phyloP scores from a whole-genome alignment of 2,113 vertebrate species.

The Dromaius novaehollandiae region DNA sequence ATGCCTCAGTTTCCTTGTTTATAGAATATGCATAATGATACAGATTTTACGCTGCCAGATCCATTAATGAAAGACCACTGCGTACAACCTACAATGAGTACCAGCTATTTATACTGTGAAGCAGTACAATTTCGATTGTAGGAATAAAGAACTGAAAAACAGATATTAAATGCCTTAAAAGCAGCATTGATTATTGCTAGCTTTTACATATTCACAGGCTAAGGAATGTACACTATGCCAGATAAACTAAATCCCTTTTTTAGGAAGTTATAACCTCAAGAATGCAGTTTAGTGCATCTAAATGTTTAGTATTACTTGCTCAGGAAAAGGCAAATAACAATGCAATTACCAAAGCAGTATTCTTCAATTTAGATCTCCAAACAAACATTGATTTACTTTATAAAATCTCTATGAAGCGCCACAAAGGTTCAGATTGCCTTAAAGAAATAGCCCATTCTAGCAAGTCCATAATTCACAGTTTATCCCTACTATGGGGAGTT shows the following conservation, averaged over 20 bases:
- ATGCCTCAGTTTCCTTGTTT: neutral
- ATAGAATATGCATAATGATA: neutral
- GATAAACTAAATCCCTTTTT: neutral
- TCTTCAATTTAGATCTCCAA: conserved; percentile 33
- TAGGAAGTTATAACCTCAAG: neutral
- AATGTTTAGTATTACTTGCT: conserved; percentile 2
- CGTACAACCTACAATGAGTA: neutral
- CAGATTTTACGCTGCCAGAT: neutral
- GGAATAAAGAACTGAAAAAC: neutral
- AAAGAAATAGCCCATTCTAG: conserved; percentile 39
- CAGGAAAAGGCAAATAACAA: conserved; percentile 41
- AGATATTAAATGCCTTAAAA: neutral
- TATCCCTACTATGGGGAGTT: conserved; percentile 29
- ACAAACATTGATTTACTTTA: conserved; percentile 45
- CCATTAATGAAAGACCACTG: neutral
- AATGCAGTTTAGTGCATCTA: neutral
- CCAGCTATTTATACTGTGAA: neutral
- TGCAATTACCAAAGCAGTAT: conserved; percentile 42
- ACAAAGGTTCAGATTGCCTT: conserved; percentile 29
- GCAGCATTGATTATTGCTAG: neutral
- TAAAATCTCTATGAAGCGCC: conserved; percentile 24
- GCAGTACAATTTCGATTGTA: neutral
- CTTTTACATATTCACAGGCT: neutral
- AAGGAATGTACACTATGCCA: neutral
- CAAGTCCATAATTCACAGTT: conserved; percentile 47